Conservation (phyloP, 2,113 vertebrate genomes). For the Gnathonemus longibarbis region DNA sequence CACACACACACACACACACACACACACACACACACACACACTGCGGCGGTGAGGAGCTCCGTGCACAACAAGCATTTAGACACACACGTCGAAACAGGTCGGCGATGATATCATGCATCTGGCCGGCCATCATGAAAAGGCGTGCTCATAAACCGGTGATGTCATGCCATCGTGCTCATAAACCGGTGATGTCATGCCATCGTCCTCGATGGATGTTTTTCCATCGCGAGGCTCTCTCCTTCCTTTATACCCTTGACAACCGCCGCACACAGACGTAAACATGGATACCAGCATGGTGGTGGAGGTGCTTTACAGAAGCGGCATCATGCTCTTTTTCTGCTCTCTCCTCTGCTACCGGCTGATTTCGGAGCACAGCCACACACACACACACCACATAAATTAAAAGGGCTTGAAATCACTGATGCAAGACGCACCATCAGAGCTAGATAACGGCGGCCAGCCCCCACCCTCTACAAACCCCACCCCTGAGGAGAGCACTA, state of each 20-base stretch:
- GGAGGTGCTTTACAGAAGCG: slow-evolving; percentile 48
- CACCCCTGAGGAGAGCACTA: background rate
- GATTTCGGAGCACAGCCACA: slow-evolving; percentile 15
- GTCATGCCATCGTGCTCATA: background rate
- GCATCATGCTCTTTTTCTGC: slow-evolving; percentile 23
- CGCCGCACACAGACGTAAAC: slow-evolving; percentile 27
- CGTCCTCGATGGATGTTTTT: background rate
- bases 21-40: background rate
- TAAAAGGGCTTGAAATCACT: background rate
- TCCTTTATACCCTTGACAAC: slow-evolving; percentile 15
- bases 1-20: background rate
- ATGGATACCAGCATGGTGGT: slow-evolving; percentile 38
- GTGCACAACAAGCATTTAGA: background rate
- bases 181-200: background rate
- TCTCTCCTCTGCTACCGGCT: slow-evolving; percentile 3
- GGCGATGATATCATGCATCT: background rate
- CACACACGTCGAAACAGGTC: background rate
- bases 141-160: background rate
- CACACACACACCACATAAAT: background rate
- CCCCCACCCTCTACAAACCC: slow-evolving; percentile 19
- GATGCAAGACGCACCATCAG: slow-evolving; percentile 28
- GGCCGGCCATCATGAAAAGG: background rate
- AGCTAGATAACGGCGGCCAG: slow-evolving; percentile 21
- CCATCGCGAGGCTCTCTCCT: background rate
- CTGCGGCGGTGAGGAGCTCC: background rate